These are phyloP conservation scores for Polymixis flavicincta DNA, from an alignment of 2,888 invertebrate species.

Conservation along the genomic window DNA sequence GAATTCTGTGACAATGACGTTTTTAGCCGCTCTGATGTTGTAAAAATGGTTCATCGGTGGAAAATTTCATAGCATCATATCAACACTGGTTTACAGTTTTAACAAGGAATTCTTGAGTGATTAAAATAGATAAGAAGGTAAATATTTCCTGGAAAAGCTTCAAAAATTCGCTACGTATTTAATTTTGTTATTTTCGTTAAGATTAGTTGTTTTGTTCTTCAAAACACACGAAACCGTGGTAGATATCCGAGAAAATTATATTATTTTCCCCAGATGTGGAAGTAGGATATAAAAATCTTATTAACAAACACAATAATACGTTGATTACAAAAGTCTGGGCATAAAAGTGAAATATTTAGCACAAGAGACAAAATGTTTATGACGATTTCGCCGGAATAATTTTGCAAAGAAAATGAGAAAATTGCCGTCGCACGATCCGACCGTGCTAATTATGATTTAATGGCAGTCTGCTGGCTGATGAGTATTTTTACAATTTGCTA, in stretches of 20 bases:
- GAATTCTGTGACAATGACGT: slow-evolving; percentile 54
- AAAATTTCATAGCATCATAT: slow-evolving; percentile 11
- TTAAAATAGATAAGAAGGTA: background rate
- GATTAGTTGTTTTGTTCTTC: background rate
- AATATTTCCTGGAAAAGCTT: background rate
- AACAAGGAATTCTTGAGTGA: background rate
- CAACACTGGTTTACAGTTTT: slow-evolving; percentile 11
- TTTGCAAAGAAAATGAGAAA: slow-evolving; percentile 65
- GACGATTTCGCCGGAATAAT: slow-evolving; percentile 60
- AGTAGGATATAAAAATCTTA: slow-evolving; percentile 36
- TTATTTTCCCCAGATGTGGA: slow-evolving; percentile 11
- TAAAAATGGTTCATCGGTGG: slow-evolving; percentile 12
- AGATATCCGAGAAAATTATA: slow-evolving; percentile 1
- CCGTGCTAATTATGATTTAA: slow-evolving; percentile 78
- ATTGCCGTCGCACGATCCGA: slow-evolving; percentile 68
- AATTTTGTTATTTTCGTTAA: background rate
- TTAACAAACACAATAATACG: slow-evolving; percentile 54
- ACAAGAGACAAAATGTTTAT: slow-evolving; percentile 63
- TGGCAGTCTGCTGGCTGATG: slow-evolving; percentile 68
- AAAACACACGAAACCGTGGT: background rate
- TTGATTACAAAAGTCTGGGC: slow-evolving; percentile 53
- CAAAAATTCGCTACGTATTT: background rate
- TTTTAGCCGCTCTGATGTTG: slow-evolving; percentile 32
- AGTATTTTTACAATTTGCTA: slow-evolving; percentile 63
- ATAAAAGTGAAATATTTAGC: slow-evolving; percentile 62